Evolutionary conservation across 1,140 invertebrate genomes (phyloP), one percentile per base, ranked within the genome.

Genomic region (Dendrolimus kikuchii): DNA sequence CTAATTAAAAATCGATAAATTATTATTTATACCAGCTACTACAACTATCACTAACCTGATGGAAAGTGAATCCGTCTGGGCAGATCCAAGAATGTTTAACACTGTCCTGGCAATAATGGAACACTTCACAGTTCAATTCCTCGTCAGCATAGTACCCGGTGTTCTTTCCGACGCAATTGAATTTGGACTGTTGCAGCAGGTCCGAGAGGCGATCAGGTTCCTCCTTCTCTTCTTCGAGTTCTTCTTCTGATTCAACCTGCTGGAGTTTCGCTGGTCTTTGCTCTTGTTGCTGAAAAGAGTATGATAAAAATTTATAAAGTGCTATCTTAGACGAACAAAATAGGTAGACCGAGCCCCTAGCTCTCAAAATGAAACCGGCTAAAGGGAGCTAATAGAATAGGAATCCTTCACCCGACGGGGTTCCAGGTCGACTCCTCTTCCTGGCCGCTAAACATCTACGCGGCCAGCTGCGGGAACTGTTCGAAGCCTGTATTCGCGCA

Each of bases 91-190:
- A 97, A 74, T 97, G 95, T 67, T 93, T 94, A 7, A 94, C 94
- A 60, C 92, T 95, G 55, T 96, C 95, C 69, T 96, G 95, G 76
- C 96, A 97, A 80, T 97, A 98, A 77, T 98, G 96, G 91, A 98
- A 98, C 0, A 97, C 95, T 79, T 97, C 95, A 71, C 96, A 98
- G 66, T 93, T 91, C 36, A 98, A 90, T 49, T 93, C 93, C 65
- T 96, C 94, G 72, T 97, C 95, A 23, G 96, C 96, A 74, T 97
- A 97, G 86, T 97, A 98, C 9, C 96, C 95, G 10, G 95, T 95
- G 66, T 95, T 93, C 64, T 92, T 94, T 60, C 90, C 90, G 40
- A 89, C 88, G 74, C 95, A 97, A 69, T 91, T 89, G 79, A 97
- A 97, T 75, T 94, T 95, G 50, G 94, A 96, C 68, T 95, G 92